Evolutionary conservation across 35 echinoderm and acorn worm genomes (phyloP), one percentile per base, ranked within the genome.

Genomic region (Ophiothrix spiculata): DNA sequence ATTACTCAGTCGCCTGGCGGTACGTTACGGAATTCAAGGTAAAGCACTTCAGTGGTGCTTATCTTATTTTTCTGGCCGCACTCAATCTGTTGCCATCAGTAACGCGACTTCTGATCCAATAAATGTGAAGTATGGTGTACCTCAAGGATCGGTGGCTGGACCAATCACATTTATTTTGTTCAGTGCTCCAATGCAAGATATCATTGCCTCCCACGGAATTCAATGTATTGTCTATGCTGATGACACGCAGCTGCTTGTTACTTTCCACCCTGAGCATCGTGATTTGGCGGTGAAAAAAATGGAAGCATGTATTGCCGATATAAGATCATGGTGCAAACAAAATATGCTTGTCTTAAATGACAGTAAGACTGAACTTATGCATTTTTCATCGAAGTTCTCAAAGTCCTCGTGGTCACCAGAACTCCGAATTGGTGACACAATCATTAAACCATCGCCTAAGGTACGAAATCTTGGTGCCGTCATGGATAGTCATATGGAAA

Each of bases 61-160:
- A 32, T 85, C n/a, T 39, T 90, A 91, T 42, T 38, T 95, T 14
- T n/a, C 33, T n/a, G 56, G 90, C 28, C 81, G 84, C 0, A 28
- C 21, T 39, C 87, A 90, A 64, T 46, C 1, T 1, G 87, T 90
- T n/a, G 77, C 49, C 39, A 33, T 94, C 23, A 16, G 28, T 38
- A 36, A 49, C 23, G 32, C 31, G 29, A 11, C 56, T 36, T 84
- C 79, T 31, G 77, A 87, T 23, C 38, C 33, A 46, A 14, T 38
- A 32, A 77, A 37, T 0, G 64, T 91, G n/a, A 73, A 11, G 33
- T 79, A 11, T 85, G 93, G 90, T 54, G 89, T 95, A 31, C 89
- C 93, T 74, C 89, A 91, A 37, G 89, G 93, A 36, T 87, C 93
- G 12, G 89, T n/a, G 32, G 80, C 60, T 89, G 89, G 35, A 85